phyloP scores from a whole-genome alignment of 1,140 invertebrate genomes.

The Drosophila gunungcola region DNA sequence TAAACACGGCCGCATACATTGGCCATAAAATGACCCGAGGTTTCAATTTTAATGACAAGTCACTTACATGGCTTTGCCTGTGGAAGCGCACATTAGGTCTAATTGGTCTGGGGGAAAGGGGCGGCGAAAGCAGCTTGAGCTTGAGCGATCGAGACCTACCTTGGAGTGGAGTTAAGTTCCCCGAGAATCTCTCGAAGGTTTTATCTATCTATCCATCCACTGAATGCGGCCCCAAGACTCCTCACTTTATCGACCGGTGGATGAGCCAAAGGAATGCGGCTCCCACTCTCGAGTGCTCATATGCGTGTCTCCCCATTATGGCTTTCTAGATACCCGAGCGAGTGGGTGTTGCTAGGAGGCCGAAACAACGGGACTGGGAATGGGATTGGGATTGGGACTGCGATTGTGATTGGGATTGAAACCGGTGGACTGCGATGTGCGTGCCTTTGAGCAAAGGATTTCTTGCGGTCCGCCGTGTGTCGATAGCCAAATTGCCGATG shows the following conservation, averaged over 20 bases:
- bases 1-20: constrained; percentile 47
- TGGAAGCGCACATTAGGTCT: constrained; percentile 42
- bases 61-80: constrained; percentile 53
- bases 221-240: constrained; percentile 11
- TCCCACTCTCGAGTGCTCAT: constrained; percentile 30
- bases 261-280: constrained; percentile 15
- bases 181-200: constrained; percentile 3
- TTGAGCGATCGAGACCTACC: constrained; percentile 10
- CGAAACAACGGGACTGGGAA: constrained; percentile 7
- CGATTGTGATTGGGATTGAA: constrained; percentile 1
- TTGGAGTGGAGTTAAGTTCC: neutral
- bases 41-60: constrained; percentile 79
- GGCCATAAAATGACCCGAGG: constrained; percentile 72
- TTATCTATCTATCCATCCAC: constrained; percentile 17
- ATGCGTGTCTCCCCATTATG: constrained; percentile 65
- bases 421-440: constrained; percentile 43
- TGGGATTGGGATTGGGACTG: constrained; percentile 3
- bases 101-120: constrained; percentile 39
- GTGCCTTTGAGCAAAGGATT: constrained; percentile 67
- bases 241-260: constrained; percentile 68
- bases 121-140: constrained; percentile 2
- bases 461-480: constrained; percentile 51
- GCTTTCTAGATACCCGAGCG: constrained; percentile 57
- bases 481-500: constrained; percentile 63
- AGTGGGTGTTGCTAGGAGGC: constrained; percentile 67